These are phyloP conservation scores for Dolichomitus sp. DNA, from an alignment of 2,888 invertebrate species.

Conservation along the genomic window DNA sequence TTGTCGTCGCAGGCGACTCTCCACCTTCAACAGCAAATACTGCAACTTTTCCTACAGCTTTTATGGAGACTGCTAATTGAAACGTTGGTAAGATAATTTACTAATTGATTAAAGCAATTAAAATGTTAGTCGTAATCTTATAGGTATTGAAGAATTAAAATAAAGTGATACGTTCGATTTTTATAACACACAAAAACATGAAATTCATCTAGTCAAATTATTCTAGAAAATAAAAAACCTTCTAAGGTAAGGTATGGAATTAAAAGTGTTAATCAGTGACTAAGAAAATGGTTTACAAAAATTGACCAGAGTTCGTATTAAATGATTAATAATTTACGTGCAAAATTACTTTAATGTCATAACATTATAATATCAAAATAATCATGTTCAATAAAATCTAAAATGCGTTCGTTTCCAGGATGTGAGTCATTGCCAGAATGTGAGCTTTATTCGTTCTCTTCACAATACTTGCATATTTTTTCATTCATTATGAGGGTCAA, in stretches of 20 bases:
- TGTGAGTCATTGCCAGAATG: not conserved
- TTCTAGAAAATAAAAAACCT: not conserved
- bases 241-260: not conserved
- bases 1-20: slow-evolving; percentile 40
- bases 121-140: not conserved
- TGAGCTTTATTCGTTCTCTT: not conserved
- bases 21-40: slow-evolving; percentile 38
- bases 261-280: not conserved
- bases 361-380: not conserved
- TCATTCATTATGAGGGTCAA: no score
- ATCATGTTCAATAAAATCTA: not conserved
- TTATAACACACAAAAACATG: not conserved
- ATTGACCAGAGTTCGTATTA: not conserved
- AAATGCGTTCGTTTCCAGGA: not conserved
- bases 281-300: not conserved
- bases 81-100: not conserved
- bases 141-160: not conserved
- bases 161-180: not conserved
- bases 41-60: slow-evolving; percentile 24
- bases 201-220: not conserved
- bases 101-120: not conserved
- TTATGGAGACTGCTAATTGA: slow-evolving; percentile 11
- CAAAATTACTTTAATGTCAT: no score
- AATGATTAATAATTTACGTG: not conserved
- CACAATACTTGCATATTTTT: not conserved